These are phyloP conservation scores for Myathropa florea DNA, from an alignment of 2,888 invertebrate genomes.

Conservation along the genomic window DNA sequence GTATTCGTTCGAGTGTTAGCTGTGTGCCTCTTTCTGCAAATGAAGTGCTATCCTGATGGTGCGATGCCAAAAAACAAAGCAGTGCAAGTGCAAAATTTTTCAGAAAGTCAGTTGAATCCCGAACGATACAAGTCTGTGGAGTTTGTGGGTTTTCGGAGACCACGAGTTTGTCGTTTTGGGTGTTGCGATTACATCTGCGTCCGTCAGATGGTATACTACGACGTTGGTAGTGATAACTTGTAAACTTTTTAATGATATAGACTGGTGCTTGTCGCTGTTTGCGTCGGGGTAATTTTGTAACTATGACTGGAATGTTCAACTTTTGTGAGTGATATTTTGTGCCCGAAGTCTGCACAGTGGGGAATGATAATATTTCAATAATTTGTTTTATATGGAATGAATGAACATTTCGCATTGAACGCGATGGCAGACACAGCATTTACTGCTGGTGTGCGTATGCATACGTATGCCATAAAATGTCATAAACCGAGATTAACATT, in stretches of 20 bases:
- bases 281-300: not conserved
- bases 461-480: too few relatives aligned
- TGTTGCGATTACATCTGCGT: constrained; percentile 53
- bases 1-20: not conserved
- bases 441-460: not conserved
- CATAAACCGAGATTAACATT: too few relatives aligned
- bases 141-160: constrained; percentile 38
- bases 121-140: constrained; percentile 53
- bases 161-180: constrained; percentile 51
- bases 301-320: not conserved
- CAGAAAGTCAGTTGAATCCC: constrained; percentile 34
- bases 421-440: not conserved
- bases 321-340: not conserved
- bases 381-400: not conserved
- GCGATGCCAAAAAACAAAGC: constrained; percentile 17
- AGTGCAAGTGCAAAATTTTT: constrained; percentile 25
- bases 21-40: constrained; percentile 5
- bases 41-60: constrained; percentile 27
- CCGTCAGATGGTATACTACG: constrained; percentile 33
- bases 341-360: not conserved
- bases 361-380: not conserved
- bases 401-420: not conserved
- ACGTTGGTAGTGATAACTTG: constrained; percentile 30
- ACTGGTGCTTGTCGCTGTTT: not conserved
- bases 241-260: constrained; percentile 45